These are phyloP conservation scores for Euclidia mi DNA, from an alignment of 2,888 invertebrate genomes.

Conservation along the genomic window DNA sequence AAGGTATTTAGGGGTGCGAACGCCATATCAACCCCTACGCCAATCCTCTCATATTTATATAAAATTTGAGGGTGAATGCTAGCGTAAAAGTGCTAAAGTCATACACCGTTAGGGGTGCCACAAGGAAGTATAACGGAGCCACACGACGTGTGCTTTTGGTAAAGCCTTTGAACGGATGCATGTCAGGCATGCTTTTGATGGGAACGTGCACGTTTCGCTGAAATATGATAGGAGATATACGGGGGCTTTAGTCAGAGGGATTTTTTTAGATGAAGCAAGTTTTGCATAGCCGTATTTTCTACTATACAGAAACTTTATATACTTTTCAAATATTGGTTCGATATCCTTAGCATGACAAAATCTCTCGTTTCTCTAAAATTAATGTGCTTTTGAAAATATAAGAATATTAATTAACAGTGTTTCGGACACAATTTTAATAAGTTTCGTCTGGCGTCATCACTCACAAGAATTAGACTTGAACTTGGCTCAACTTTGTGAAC, in stretches of 20 bases:
- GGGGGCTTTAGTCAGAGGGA: not conserved
- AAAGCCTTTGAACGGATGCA: not conserved
- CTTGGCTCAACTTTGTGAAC: too few relatives aligned
- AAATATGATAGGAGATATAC: not conserved
- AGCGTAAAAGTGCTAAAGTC: constrained; percentile 39
- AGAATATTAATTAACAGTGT: too few relatives aligned
- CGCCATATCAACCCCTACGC: constrained; percentile 6
- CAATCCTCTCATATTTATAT: constrained; percentile 50
- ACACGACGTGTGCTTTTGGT: not conserved
- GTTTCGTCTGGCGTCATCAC: too few relatives aligned
- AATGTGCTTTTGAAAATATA: too few relatives aligned
- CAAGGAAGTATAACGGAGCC: not conserved
- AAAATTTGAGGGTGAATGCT: constrained; percentile 35
- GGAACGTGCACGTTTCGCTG: not conserved
- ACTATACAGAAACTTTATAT: too few relatives aligned
- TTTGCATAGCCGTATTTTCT: not conserved
- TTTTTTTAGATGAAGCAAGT: not conserved
- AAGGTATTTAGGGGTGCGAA: constrained; percentile 27
- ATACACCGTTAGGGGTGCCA: constrained; percentile 39
- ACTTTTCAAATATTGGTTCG: too few relatives aligned
- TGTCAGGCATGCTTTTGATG: constrained; percentile 1
- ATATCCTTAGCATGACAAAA: too few relatives aligned
- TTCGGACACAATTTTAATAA: too few relatives aligned
- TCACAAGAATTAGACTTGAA: too few relatives aligned
- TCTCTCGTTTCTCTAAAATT: too few relatives aligned